Conservation (phyloP, 1,140 invertebrate species). For the Brachionus manjavacas region DNA sequence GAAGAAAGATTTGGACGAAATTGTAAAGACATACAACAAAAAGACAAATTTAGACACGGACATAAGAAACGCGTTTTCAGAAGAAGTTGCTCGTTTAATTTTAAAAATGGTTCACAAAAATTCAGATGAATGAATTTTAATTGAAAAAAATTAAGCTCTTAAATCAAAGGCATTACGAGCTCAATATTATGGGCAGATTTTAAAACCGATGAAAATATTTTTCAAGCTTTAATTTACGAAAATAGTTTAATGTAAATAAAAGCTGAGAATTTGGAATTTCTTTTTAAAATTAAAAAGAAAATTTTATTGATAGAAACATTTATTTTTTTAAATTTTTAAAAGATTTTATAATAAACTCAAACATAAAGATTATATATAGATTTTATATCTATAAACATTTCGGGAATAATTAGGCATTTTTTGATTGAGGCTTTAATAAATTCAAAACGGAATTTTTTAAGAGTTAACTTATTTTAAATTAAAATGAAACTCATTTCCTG, state of each 20-base stretch:
- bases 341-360: no score
- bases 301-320: neutral
- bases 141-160: neutral
- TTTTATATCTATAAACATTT: no score
- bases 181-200: neutral
- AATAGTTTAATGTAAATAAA: neutral
- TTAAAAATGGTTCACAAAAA: slow-evolving; percentile 37
- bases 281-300: neutral
- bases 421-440: no score
- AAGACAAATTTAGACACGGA: neutral
- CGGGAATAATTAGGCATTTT: neutral
- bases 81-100: slow-evolving; percentile 15
- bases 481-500: no score
- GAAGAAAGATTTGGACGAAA: neutral
- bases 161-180: neutral
- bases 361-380: no score
- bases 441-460: no score
- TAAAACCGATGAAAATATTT: neutral
- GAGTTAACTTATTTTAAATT: no score
- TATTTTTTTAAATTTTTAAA: neutral
- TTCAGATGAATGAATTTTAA: neutral
- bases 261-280: neutral
- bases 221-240: neutral
- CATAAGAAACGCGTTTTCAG: neutral
- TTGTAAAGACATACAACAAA: neutral